Evolutionary conservation across 2,888 invertebrate species (phyloP), one percentile per base, ranked within the genome.

Genomic region (Lacanobia wlatinum): DNA sequence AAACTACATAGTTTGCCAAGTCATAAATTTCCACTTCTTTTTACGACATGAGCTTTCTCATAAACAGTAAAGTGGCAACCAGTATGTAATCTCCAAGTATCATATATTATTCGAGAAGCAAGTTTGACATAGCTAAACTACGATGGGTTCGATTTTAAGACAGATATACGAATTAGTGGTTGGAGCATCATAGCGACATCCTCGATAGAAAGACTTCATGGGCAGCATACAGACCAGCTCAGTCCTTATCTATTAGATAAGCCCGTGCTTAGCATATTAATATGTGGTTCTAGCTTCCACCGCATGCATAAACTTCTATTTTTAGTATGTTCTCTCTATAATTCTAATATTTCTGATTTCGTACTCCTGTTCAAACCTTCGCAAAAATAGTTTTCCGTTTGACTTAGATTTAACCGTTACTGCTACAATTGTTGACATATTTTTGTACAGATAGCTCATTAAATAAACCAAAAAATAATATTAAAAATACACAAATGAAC

Each of bases 401-500:
- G 7, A 40, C 10, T 40, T 40, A 1, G 9, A 40, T 10, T 40
- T 10, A 9, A 40, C 9, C 10, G 10, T 10, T 40, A 10, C 9
- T n/a, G n/a, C n/a, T n/a, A n/a, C n/a, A n/a, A n/a, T n/a, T n/a
- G n/a, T n/a, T n/a, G n/a, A n/a, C n/a, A n/a, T n/a, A n/a, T 46
- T 43, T 43, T 14, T 18, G 28, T 55, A 55, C 28, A 8, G 8
- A 23, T 14, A 53, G 23, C 9, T 40, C 43, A 56, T 34, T 56
- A n/a, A n/a, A n/a, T n/a, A n/a, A n/a, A n/a, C n/a, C n/a, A n/a
- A n/a, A n/a, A n/a, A n/a, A n/a, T n/a, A n/a, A n/a, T n/a, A n/a
- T n/a, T n/a, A 53, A 65, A 58, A 52, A 23, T 50, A 52, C 4
- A 40, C 46, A 18, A 52, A 48, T 63, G 23, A 73, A 50, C 50